These are phyloP conservation scores for Clinocottus analis DNA, from an alignment of 2,113 vertebrate species.

Conservation along the genomic window DNA sequence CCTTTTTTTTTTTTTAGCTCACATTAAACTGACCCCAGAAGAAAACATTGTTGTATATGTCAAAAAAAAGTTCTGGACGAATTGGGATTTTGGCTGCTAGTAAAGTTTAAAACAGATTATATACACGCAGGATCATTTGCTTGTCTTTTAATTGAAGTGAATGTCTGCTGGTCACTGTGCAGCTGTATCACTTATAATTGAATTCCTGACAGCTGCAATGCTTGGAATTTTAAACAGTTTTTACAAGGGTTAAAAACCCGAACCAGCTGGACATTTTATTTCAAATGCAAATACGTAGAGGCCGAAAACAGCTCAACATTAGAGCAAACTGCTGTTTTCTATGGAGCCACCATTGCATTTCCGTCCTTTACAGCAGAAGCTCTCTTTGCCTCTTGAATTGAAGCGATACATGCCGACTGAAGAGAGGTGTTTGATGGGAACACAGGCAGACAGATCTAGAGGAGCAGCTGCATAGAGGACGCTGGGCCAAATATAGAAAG, in stretches of 20 bases:
- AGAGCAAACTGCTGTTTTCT: conserved; percentile 33
- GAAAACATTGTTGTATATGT: conserved; percentile 22
- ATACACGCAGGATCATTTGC: conserved; percentile 22
- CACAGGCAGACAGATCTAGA: conserved; percentile 69
- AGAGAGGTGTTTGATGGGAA: conserved; percentile 73
- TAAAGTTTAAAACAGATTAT: neutral
- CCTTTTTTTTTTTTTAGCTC: conserved; percentile 13
- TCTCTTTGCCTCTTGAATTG: conserved; percentile 42
- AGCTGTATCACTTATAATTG: conserved; percentile 72
- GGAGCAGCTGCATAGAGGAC: conserved; percentile 79
- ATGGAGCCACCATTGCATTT: conserved; percentile 1
- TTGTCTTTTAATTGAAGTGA: conserved; percentile 46
- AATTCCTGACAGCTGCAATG: conserved; percentile 68
- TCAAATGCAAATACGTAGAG: conserved; percentile 14
- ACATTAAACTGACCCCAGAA: conserved; percentile 19
- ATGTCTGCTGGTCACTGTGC: conserved; percentile 48
- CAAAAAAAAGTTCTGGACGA: conserved; percentile 1
- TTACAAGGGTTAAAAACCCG: conserved; percentile 22
- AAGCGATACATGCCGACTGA: conserved; percentile 43
- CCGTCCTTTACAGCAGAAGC: conserved; percentile 26
- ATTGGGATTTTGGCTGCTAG: neutral
- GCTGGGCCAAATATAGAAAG: conserved; percentile 79
- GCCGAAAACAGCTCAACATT: conserved; percentile 23
- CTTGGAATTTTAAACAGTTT: conserved; percentile 58
- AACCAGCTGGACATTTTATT: conserved; percentile 24